Evolutionary conservation across 2,113 vertebrate genomes (phyloP), one percentile per base, ranked within the genome.

Genomic region (Actenoides lindsayi): DNA sequence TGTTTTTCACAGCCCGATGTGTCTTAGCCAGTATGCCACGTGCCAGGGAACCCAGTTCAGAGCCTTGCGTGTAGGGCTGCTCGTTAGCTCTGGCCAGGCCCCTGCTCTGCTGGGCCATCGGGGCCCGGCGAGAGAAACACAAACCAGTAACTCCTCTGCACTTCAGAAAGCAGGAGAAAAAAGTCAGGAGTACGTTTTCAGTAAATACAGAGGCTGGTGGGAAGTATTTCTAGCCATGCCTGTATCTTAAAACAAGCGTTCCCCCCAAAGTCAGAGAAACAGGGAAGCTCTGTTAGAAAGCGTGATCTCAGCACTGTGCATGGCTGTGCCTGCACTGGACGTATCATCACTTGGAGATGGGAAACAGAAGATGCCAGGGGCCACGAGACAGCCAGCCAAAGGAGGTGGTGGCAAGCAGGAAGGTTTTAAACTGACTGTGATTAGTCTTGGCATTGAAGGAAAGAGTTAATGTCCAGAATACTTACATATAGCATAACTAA

Each of bases 391-490:
- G 14, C 9, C 50, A 64, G 37, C 14, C 51, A 39, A 54, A 87
- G 35, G 71, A 82, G 24, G 39, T 31, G 37, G 13, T 71, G 37
- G 44, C 42, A 92, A 65, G 35, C 51, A 44, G 39, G 30, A 74
- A 68, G 46, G 56, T 86, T 90, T 92, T 51, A 60, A 83, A 46
- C 51, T 62, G 65, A 18, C 76, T 91, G 69, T 63, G 73, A 39
- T 92, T 65, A 80, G 42, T 75, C 56, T 90, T 75, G 25, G 56
- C n/a, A 33, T 41, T 64, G 83, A 96, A 93, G 16, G 90, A 71
- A 96, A 88, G 83, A 78, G 93, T 89, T 95, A 96, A 96, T 74
- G 63, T 62, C 78, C 19, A 4, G 50, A 88, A 88, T 75, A 71
- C 28, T 86, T 76, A 44, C 1, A 20, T 87, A 84, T 27, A 90